Evolutionary conservation across 2,113 vertebrate genomes (phyloP).

Genomic region (Crocuta crocuta): DNA sequence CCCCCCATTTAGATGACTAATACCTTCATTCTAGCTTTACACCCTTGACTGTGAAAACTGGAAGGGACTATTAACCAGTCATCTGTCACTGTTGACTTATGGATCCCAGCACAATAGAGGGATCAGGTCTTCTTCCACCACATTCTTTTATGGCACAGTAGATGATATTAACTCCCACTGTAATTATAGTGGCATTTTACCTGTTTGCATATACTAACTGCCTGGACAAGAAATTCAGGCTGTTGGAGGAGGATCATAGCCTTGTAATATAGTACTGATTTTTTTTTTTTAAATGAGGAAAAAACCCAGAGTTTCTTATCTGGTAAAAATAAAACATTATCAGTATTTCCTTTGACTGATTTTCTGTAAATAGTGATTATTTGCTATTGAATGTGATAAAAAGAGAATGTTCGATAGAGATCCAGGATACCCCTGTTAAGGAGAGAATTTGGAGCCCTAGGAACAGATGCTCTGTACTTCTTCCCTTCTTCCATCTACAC

Average conservation of each 20-base stretch:
- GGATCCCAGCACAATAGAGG: neutral
- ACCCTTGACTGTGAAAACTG: neutral
- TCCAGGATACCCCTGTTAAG: neutral
- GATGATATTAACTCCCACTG: neutral
- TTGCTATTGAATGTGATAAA: neutral
- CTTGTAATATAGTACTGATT: slow-evolving; percentile 20
- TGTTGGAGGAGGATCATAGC: neutral
- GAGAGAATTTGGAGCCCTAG: neutral
- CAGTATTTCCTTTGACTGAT: neutral
- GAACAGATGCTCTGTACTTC: neutral
- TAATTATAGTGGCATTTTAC: neutral
- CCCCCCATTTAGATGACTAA: neutral
- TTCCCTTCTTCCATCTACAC: neutral
- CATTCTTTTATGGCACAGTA: neutral
- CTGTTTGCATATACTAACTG: neutral
- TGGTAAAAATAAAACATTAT: slow-evolving; percentile 20
- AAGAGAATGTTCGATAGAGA: neutral
- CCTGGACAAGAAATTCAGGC: slow-evolving; percentile 37
- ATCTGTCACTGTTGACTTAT: neutral
- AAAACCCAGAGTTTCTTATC: neutral
- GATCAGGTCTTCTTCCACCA: neutral
- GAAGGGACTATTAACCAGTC: neutral
- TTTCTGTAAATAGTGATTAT: slow-evolving; percentile 3
- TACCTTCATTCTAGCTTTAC: neutral
- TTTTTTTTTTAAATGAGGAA: neutral